Evolutionary conservation across 2,888 invertebrate genomes (phyloP), one percentile per base, ranked within the genome.

Genomic region (Oscheius sp.): DNA sequence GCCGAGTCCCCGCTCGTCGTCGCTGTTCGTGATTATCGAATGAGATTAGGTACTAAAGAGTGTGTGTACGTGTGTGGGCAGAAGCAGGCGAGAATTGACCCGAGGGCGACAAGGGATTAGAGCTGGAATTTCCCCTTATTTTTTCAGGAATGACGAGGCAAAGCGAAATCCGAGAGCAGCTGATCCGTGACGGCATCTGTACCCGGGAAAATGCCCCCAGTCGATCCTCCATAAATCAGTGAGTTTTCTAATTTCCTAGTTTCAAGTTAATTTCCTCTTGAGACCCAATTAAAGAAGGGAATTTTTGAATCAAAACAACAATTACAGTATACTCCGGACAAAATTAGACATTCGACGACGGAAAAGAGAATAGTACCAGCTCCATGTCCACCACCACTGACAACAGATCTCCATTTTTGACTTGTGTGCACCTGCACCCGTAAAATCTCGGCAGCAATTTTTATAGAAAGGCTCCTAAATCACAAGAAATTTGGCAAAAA

Each of bases 221-320:
- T 1, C 72, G 87, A 46, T 84, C 84, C 18, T 85, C 85, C 61
- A 87, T 87, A 27, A 87, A 87, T 73, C 87, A 87, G 87, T 87
- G 63, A 72, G 79, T 55, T 55, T 9, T n/a, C 13, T 63, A 6
- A 25, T 49, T 35, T 35, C 35, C 5, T 35, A 9, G 35, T 35
- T 35, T 35, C 35, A 6, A 18, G 2, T 35, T 35, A 35, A 35
- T 35, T 35, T 35, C 35, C 35, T 35, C 35, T 9, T 35, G 35
- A 9, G 35, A 35, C 13, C 43, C 18, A 3, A 9, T 25, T 18
- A 66, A 25, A 25, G 18, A 52, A n/a, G n/a, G n/a, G n/a, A 35
- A 35, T 35, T 35, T 35, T 3, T 3, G 35, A 35, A 35, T 35
- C 3, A 35, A 3, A 35, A 35, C 9, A 35, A 35, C 21, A 55